phyloP scores from a whole-genome alignment of 2,113 vertebrate genomes.

The Acrocephalus kingi region DNA sequence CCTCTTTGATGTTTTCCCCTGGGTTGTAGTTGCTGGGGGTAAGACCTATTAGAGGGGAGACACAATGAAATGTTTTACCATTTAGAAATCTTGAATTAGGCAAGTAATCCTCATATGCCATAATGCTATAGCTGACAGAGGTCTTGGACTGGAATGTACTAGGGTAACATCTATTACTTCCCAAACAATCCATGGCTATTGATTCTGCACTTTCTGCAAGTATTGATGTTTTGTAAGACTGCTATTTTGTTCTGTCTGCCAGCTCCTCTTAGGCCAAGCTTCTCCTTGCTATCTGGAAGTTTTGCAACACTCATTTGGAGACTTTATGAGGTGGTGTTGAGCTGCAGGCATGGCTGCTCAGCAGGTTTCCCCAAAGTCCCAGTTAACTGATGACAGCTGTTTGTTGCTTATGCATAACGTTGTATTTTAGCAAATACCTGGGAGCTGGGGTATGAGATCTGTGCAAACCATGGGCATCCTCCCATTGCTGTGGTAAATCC shows the following conservation, averaged over 20 bases:
- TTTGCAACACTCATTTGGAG: background rate
- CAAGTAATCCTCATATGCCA: background rate
- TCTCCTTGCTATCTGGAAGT: background rate
- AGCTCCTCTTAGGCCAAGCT: background rate
- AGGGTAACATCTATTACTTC: background rate
- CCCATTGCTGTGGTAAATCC: background rate
- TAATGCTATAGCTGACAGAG: background rate
- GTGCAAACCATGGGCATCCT: background rate
- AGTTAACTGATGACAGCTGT: background rate
- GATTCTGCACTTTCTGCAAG: background rate
- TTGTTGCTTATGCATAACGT: rapidly evolving
- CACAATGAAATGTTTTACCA: background rate
- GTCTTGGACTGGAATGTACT: background rate
- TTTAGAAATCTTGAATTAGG: background rate
- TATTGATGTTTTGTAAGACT: background rate
- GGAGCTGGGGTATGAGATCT: rapidly evolving
- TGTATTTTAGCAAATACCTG: background rate
- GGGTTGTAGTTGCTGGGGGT: background rate
- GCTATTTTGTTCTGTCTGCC: background rate
- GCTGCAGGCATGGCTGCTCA: background rate
- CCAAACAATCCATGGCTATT: background rate
- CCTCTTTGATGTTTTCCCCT: slow-evolving; percentile 57
- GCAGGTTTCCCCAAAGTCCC: background rate
- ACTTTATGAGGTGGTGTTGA: background rate
- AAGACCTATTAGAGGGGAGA: slow-evolving; percentile 46